Base-by-base conservation (phyloP, 2,797 vertebrate genomes). In the Intellagama lesueurii region DNA sequence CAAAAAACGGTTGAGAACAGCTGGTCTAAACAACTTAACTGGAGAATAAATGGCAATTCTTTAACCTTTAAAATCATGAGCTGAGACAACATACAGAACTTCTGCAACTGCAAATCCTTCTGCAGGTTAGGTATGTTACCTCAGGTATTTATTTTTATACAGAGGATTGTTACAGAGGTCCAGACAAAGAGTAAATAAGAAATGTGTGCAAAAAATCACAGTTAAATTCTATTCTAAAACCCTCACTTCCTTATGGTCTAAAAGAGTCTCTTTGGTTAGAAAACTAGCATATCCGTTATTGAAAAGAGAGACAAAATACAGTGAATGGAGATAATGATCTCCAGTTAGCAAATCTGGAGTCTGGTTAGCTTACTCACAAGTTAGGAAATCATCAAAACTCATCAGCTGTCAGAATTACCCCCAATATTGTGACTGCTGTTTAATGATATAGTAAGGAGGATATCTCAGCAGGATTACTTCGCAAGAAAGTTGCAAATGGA, bases 401-500 rank as follows among this genome's bases (percentile, higher is more conserved):
- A 56, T 56, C 52, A 14, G 52, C 12, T 8, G 12, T 56, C 52
- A 81, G 7, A 44, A 19, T 17, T 22, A 32, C 22, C 3, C 30
- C 49, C 35, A 76, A 73, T 64, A 32, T 19, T 12, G 7, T 56
- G 64, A 44, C 47, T 81, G 26, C 11, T 80, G n/a, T 81, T 86
- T 87, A 73, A 28, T 16, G 49, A 47, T 68, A 35, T 22, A 81
- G 1, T 8, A 1, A 11, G n/a, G 7, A 28, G 17, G n/a, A 6
- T 79, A 26, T 64, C 87, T 81, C 26, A 11, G 5, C 32, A 70
- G 11, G 35, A 64, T 76, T 76, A 17, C 24, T 64, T 66, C 66
- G 35, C 56, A 86, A 79, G 44, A 44, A 86, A 68, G 35, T n/a
- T 87, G 72, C 68, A 87, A 81, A 81, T 87, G n/a, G 14, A 79